Evolutionary conservation across 2,888 invertebrate genomes (phyloP), one percentile per base, ranked within the genome.

Genomic region (Auanema freiburgensis): DNA sequence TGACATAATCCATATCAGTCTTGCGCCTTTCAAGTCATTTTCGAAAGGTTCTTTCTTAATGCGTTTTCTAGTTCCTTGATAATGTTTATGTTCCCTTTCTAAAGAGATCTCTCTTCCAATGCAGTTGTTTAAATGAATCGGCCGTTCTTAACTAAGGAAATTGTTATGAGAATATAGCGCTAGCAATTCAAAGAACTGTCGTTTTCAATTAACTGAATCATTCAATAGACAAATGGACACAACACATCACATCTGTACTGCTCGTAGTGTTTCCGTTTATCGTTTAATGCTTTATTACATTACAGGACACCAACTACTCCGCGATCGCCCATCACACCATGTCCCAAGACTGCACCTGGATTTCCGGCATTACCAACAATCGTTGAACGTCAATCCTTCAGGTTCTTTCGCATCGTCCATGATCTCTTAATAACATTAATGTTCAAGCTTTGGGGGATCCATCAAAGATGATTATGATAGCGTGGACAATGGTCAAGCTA

Each of bases 351-450:
- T 46, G 16, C 46, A 18, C 16, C 21, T 21, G 23, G 18, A 5
- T 18, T 52, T 18, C 52, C 21, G 3, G 21, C 4, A 8, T 57
- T 62, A 12, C 62, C 62, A 18, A 62, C 62, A 4, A 62, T 62
- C 41, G 57, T 49, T 6, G 62, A 62, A 24, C 41, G 57, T 41
- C 56, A 42, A 42, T 62, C 62, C 14, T 52, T 59, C 21, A 59
- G 59, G 59, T 59, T 16, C 16, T 43, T 42, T 21, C 18, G 14
- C 43, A 43, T 46, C 3, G 3, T 46, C 33, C 3, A 46, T 46
- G 16, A 46, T 46, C 3, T 18, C 42, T 21, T 18, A 4, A 40
- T 12, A 33, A 23, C 18, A 12, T 40, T 23, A 25, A 5, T 3
- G 33, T 16, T 12, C 12, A 54, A n/a, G n/a, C 56, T n/a, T 56